Conservation (phyloP, 2,888 invertebrate genomes). For the Drosophila greeni region DNA sequence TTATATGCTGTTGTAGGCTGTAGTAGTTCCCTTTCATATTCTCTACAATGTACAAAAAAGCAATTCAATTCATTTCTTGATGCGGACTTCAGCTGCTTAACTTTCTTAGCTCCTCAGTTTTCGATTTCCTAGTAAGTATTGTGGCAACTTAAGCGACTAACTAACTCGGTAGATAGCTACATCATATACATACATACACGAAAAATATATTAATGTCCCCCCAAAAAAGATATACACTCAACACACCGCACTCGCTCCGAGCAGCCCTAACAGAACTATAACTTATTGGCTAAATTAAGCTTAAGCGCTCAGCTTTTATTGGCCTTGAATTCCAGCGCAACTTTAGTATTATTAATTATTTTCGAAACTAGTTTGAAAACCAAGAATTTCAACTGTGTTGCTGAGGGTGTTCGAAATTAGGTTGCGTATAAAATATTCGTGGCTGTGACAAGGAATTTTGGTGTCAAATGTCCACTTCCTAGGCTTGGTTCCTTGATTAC, state of each 20-base stretch:
- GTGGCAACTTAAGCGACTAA: constrained; percentile 73
- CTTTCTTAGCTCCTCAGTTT: constrained; percentile 27
- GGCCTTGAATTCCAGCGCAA: constrained; percentile 5
- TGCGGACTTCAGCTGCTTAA: constrained; percentile 8
- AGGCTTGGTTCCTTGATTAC: constrained; percentile 12
- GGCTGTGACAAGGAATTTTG: constrained; percentile 38
- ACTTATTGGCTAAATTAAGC: constrained; percentile 44
- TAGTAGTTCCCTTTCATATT: constrained; percentile 27
- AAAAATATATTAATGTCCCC: constrained; percentile 29
- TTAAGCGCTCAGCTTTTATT: constrained; percentile 31
- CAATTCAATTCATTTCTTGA: constrained; percentile 20
- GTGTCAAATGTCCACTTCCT: constrained; percentile 6
- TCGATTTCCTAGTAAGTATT: constrained; percentile 57
- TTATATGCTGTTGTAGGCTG: constrained; percentile 21
- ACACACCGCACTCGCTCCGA: constrained; percentile 27
- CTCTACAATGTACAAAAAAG: constrained; percentile 55
- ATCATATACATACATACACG: constrained; percentile 47
- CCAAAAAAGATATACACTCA: constrained; percentile 38
- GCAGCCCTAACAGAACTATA: constrained; percentile 16
- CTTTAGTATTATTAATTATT: constrained; percentile 26
- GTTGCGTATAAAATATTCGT: constrained; percentile 35
- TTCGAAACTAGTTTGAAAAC: constrained; percentile 38
- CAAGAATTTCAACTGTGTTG: constrained; percentile 40
- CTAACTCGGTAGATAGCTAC: constrained; percentile 48
- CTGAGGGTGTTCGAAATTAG: constrained; percentile 2